Percentiles rank a stretch among this genome's conserved stretches.
These are phyloP conservation scores for Rhynchotus rufescens DNA, from an alignment of 2,797 vertebrate species.

Conservation along the genomic window DNA sequence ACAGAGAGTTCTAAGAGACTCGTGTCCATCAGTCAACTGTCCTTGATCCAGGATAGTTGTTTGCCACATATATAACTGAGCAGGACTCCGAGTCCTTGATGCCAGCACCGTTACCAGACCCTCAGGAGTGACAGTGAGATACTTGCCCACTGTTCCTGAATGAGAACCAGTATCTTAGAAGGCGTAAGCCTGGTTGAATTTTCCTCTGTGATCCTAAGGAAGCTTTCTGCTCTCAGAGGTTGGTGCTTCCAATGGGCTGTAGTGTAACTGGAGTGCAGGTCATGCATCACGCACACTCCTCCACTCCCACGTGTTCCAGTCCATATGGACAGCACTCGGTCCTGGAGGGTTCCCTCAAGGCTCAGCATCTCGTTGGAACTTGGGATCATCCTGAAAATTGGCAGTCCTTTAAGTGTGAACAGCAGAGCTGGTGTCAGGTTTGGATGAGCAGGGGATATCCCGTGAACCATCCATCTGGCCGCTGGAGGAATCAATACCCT, in stretches of 20 bases:
- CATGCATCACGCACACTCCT: neutral
- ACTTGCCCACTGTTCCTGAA: neutral
- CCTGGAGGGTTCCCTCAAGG: neutral
- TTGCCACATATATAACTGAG: neutral
- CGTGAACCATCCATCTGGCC: neutral
- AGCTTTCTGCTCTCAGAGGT: neutral
- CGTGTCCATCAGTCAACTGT: neutral
- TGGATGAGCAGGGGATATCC: neutral
- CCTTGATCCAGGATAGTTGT: neutral
- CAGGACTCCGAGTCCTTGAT: neutral
- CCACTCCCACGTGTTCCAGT: neutral
- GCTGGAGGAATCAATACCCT: constrained; percentile 27
- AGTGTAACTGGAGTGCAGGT: neutral
- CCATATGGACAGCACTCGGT: neutral
- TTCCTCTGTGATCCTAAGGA: neutral
- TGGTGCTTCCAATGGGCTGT: neutral
- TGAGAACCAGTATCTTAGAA: neutral
- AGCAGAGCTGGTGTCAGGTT: neutral
- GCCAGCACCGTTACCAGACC: neutral
- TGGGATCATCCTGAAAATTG: neutral
- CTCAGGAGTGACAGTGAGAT: neutral
- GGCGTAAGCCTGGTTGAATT: neutral
- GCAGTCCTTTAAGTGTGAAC: neutral
- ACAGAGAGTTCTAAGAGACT: neutral
- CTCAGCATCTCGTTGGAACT: neutral